These are phyloP conservation scores for Pterostichus niger DNA, from an alignment of 2,888 invertebrate genomes.

Conservation along the genomic window DNA sequence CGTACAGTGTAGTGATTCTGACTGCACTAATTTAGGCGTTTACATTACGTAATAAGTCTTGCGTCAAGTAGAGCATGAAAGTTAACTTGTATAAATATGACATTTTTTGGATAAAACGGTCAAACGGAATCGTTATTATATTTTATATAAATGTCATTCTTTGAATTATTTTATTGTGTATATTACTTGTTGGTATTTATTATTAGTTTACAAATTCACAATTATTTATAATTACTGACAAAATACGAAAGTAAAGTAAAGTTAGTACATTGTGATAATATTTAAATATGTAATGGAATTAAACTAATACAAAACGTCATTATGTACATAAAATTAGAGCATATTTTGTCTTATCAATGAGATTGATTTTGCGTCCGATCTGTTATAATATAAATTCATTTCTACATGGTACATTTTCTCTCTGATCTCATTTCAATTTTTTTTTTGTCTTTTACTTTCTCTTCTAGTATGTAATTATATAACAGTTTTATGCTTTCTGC, in stretches of 20 bases:
- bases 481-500: conserved; percentile 40
- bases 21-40: conserved; percentile 15
- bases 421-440: conserved; percentile 56
- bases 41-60: conserved; percentile 4
- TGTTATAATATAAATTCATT: conserved; percentile 39
- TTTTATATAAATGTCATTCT: too few relatives aligned
- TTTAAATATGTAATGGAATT: background rate
- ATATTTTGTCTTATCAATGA: background rate
- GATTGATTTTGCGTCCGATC: background rate
- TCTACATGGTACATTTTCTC: conserved; percentile 47
- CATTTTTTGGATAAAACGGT: background rate
- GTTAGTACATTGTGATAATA: too few relatives aligned
- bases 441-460: conserved; percentile 62
- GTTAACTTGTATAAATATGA: background rate
- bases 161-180: too few relatives aligned
- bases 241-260: too few relatives aligned
- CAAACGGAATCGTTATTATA: too few relatives aligned
- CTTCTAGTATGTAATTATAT: conserved; percentile 64
- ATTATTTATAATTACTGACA: too few relatives aligned
- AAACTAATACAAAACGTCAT: background rate
- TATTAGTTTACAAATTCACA: too few relatives aligned
- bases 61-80: conserved; percentile 17
- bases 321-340: background rate
- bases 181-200: too few relatives aligned
- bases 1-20: background rate